phyloP scores from a whole-genome alignment of 2,113 vertebrate genomes.

The Cyanoderma ruficeps region DNA sequence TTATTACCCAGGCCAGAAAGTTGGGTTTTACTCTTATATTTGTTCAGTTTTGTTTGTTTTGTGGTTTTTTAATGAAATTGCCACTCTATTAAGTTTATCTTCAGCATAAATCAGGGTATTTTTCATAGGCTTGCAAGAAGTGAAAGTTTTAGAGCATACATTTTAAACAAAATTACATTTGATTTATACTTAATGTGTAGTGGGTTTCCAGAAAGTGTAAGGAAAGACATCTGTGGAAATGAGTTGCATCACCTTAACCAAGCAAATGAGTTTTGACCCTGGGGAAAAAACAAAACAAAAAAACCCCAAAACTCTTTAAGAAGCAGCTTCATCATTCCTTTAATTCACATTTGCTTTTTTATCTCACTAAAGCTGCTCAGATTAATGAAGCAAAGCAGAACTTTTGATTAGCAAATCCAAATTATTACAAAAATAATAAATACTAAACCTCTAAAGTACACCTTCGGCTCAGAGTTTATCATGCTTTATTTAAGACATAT shows the following conservation, averaged over 20 bases:
- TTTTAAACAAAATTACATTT: not conserved
- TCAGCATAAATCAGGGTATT: not conserved
- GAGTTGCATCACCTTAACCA: not conserved
- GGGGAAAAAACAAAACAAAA: not conserved
- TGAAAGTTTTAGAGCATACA: not conserved
- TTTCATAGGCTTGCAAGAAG: not conserved
- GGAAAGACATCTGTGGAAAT: not conserved
- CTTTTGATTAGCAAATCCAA: not conserved
- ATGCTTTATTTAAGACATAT: not conserved
- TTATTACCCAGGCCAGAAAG: not conserved
- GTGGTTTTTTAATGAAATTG: not conserved
- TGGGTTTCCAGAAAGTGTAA: not conserved
- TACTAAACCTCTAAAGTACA: not conserved
- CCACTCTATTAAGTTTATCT: not conserved
- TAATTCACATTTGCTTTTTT: not conserved
- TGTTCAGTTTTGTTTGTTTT: not conserved
- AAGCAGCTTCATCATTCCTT: not conserved
- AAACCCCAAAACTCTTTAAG: not conserved
- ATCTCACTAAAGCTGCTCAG: not conserved
- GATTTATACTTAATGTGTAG: not conserved
- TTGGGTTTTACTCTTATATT: fast-evolving
- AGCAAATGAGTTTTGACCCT: not conserved
- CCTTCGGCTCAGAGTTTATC: not conserved
- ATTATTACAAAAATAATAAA: not conserved
- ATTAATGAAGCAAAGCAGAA: not conserved